phyloP scores from a whole-genome alignment of 1,140 invertebrate species.

The Ditylenchus dipsaci region DNA sequence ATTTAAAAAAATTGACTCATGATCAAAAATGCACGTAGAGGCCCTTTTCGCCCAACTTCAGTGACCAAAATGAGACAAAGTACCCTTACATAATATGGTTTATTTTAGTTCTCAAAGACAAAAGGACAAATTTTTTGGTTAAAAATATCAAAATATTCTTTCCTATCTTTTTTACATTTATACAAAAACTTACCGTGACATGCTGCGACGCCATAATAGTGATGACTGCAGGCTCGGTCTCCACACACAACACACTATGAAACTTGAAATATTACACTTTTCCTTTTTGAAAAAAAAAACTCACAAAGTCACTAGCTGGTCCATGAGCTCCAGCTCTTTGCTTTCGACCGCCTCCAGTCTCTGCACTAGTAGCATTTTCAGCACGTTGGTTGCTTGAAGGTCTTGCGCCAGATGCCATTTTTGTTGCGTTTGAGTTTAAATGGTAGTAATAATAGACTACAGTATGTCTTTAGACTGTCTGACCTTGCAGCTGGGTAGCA shows the following conservation, averaged over 20 bases:
- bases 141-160: too few relatives aligned
- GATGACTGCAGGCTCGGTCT: conserved; percentile 51
- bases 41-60: too few relatives aligned
- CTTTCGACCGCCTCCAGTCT: conserved; percentile 6
- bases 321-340: not conserved
- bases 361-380: conserved; percentile 5
- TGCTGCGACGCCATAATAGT: conserved; percentile 80
- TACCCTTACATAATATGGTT: too few relatives aligned
- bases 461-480: not conserved
- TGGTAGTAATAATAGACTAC: not conserved
- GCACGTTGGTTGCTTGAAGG: conserved; percentile 23
- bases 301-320: conserved; percentile 13
- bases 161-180: too few relatives aligned
- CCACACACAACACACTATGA: conserved; percentile 52
- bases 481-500: too few relatives aligned
- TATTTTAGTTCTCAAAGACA: too few relatives aligned
- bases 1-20: too few relatives aligned
- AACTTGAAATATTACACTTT: not conserved
- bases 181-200: conserved; percentile 67
- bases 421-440: not conserved
- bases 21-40: too few relatives aligned
- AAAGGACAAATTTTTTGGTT: too few relatives aligned
- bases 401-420: conserved; percentile 25
- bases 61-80: too few relatives aligned
- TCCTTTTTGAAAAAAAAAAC: conserved; percentile 1